phyloP scores from a whole-genome alignment of 2,888 invertebrate species.

The Sinohyriopsis cumingii region DNA sequence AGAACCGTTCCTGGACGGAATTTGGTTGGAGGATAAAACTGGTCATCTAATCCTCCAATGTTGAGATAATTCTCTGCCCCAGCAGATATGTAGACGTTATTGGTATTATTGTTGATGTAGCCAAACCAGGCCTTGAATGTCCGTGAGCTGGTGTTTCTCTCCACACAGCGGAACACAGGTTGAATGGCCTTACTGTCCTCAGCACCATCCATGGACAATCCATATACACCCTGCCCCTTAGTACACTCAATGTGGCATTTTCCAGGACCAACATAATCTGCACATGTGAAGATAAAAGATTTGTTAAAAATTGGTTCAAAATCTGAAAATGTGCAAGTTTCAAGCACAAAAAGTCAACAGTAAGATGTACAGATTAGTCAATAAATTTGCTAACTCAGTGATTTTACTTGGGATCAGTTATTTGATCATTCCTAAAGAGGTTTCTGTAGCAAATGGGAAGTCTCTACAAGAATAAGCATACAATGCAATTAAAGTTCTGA shows the following conservation, averaged over 20 bases:
- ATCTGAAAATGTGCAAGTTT: too few species aligned
- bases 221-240: conserved; percentile 45
- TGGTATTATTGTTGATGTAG: conserved; percentile 48
- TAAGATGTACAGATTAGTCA: too few species aligned
- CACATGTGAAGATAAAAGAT: background rate
- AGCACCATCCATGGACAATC: conserved; percentile 37
- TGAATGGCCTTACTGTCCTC: conserved; percentile 21
- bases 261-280: conserved; percentile 55
- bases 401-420: too few species aligned
- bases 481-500: too few species aligned
- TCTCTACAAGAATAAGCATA: too few species aligned
- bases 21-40: conserved; percentile 25
- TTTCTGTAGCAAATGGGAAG: too few species aligned
- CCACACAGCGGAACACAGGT: conserved; percentile 43
- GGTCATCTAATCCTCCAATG: background rate
- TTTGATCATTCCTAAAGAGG: too few species aligned
- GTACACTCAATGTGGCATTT: conserved; percentile 52
- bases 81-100: conserved; percentile 48
- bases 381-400: too few species aligned
- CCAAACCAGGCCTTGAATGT: conserved; percentile 52
- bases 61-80: conserved; percentile 36
- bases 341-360: too few species aligned
- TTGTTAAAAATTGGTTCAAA: too few species aligned
- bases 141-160: conserved; percentile 8
- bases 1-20: conserved; percentile 37